phyloP scores from a whole-genome alignment of 2,797 vertebrate genomes.

The Gymnoscopelus braueri region DNA sequence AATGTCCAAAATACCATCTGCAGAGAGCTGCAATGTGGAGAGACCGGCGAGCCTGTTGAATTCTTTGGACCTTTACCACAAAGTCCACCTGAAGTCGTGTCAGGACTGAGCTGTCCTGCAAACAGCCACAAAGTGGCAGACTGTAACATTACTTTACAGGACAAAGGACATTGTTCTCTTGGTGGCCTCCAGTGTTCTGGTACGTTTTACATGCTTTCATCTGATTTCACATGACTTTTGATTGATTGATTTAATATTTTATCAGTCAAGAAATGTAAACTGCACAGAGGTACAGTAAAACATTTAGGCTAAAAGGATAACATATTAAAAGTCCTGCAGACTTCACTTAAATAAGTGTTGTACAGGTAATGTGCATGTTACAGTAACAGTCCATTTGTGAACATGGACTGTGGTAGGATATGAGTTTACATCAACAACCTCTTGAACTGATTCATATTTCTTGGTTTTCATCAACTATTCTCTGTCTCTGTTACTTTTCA shows the following conservation, averaged over 20 bases:
- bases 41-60: accelerated
- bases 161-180: accelerated
- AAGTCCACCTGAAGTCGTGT: accelerated
- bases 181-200: conserved; percentile 49
- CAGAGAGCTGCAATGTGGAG: conserved; percentile 42
- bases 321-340: too few species aligned
- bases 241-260: too few species aligned
- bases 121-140: accelerated
- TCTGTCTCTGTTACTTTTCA: conserved; percentile 19
- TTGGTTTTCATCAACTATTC: neutral
- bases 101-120: accelerated
- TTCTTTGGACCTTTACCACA: neutral
- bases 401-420: too few species aligned
- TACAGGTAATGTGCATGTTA: too few species aligned
- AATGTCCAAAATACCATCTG: conserved; percentile 45
- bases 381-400: too few species aligned
- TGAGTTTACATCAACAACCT: too few species aligned
- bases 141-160: accelerated
- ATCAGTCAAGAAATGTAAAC: too few species aligned
- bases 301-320: too few species aligned
- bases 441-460: too few species aligned
- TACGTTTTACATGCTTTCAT: conserved; percentile 32
- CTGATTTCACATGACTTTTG: too few species aligned
- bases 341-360: too few species aligned
- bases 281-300: too few species aligned